phyloP scores from a whole-genome alignment of 2,797 vertebrate species.

The Sandelia bainsii region DNA sequence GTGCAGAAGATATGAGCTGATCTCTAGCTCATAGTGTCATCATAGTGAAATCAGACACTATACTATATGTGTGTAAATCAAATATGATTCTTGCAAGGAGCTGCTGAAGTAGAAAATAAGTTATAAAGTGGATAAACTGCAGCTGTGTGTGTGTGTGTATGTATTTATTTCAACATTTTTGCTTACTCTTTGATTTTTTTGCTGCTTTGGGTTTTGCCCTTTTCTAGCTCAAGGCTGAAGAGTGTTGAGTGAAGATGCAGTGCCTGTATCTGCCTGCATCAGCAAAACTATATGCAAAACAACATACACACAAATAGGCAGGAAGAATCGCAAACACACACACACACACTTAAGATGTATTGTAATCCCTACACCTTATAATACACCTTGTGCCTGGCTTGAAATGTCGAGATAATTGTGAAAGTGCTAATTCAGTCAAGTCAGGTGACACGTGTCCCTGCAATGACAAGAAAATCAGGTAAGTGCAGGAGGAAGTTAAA shows the following conservation, averaged over 20 bases:
- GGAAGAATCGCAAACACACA: conserved; percentile 11
- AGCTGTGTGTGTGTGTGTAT: conserved; percentile 31
- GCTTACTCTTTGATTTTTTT: conserved; percentile 74
- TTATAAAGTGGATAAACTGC: conserved; percentile 33
- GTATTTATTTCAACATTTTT: conserved; percentile 71
- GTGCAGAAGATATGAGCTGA: conserved; percentile 21
- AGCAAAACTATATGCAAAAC: conserved; percentile 78
- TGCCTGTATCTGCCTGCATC: conserved; percentile 65
- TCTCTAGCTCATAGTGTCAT: conserved; percentile 30
- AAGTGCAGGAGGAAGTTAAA: conserved; percentile 47
- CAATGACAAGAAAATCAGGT: conserved; percentile 28
- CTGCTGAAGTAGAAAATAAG: conserved; percentile 57
- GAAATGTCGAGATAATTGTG: conserved; percentile 40
- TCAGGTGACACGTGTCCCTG: neutral
- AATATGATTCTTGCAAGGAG: conserved; percentile 37
- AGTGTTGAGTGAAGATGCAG: conserved; percentile 57
- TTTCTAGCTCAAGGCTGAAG: conserved; percentile 61
- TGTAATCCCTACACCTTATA: conserved; percentile 31
- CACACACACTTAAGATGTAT: conserved; percentile 27
- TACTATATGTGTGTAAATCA: conserved; percentile 44
- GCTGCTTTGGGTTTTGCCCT: conserved; percentile 60
- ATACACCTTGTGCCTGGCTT: neutral
- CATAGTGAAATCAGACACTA: conserved; percentile 26
- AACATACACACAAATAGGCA: conserved; percentile 42
- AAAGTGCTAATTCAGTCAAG: conserved; percentile 51